phyloP scores from a whole-genome alignment of 2,888 invertebrate species.

The Pristionchus mayeri region DNA sequence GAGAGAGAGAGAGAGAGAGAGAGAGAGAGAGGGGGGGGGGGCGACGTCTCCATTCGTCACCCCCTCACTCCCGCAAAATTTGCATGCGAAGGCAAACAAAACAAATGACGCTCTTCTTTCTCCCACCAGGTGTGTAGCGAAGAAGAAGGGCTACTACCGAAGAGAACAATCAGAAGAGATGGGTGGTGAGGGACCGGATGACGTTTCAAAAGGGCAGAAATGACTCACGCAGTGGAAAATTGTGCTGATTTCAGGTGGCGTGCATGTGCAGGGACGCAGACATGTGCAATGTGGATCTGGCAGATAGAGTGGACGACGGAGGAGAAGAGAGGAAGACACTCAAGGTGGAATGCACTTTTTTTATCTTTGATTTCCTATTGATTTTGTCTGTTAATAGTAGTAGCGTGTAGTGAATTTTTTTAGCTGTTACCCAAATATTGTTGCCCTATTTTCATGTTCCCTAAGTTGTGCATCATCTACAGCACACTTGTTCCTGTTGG shows the following conservation, averaged over 20 bases:
- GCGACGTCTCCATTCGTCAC: slow-evolving; percentile 15
- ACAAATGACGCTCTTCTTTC: not conserved
- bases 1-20: not conserved
- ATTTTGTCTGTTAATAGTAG: not conserved
- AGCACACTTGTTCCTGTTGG: no score
- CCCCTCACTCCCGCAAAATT: not conserved
- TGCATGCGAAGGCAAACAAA: slow-evolving; percentile 38
- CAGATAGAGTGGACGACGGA: slow-evolving; percentile 38
- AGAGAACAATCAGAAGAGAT: slow-evolving; percentile 37
- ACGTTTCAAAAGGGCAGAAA: not conserved
- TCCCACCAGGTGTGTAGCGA: slow-evolving; percentile 16
- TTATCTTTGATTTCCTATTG: not conserved
- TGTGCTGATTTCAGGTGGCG: slow-evolving; percentile 10
- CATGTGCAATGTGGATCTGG: slow-evolving; percentile 46
- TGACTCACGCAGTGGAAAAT: no score
- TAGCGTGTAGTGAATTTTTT: no score
- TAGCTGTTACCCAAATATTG: no score
- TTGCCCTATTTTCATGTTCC: not conserved
- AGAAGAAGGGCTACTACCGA: slow-evolving; percentile 25
- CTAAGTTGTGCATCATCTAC: not conserved
- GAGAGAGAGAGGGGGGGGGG: not conserved
- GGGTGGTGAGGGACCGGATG: not conserved
- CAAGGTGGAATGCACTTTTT: not conserved
- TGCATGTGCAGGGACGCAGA: slow-evolving; percentile 42
- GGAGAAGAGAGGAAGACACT: not conserved